Conservation (phyloP, 1,140 invertebrate genomes). For the Saxidomus purpurata region DNA sequence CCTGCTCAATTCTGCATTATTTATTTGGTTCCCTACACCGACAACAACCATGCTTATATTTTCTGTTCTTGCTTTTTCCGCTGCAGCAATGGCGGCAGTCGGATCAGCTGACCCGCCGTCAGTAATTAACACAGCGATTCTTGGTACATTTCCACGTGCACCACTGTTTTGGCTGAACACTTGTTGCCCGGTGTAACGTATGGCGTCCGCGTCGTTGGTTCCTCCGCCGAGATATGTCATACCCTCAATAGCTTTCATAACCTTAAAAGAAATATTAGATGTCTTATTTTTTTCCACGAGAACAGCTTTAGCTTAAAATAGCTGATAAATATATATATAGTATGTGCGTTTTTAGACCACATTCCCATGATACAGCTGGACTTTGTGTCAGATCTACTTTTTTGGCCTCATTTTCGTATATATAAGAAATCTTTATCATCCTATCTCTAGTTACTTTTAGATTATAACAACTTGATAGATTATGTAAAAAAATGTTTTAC, state of each 20-base stretch:
- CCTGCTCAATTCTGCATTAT: conserved; percentile 71
- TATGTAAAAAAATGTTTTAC: no score
- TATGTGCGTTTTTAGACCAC: background rate
- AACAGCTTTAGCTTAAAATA: background rate
- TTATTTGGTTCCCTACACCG: conserved; percentile 74
- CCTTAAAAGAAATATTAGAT: conserved; percentile 31
- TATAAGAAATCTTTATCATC: no score
- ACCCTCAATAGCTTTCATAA: conserved; percentile 73
- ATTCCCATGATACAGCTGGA: background rate
- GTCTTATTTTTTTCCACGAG: background rate
- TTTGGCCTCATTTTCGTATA: no score
- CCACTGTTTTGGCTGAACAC: conserved; percentile 73
- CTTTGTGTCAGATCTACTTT: background rate
- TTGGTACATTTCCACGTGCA: conserved; percentile 74
- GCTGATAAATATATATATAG: background rate
- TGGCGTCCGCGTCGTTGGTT: conserved; percentile 78
- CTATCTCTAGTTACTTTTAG: no score
- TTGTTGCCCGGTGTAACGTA: conserved; percentile 73
- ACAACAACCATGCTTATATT: conserved; percentile 74
- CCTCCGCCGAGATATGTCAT: conserved; percentile 74
- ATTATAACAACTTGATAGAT: no score
- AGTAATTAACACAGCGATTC: conserved; percentile 76
- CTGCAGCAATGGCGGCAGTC: conserved; percentile 58
- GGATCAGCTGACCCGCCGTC: conserved; percentile 69
- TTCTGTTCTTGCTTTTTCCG: conserved; percentile 59